Conservation (phyloP, 1,140 invertebrate species). For the Heterodera carotae region DNA sequence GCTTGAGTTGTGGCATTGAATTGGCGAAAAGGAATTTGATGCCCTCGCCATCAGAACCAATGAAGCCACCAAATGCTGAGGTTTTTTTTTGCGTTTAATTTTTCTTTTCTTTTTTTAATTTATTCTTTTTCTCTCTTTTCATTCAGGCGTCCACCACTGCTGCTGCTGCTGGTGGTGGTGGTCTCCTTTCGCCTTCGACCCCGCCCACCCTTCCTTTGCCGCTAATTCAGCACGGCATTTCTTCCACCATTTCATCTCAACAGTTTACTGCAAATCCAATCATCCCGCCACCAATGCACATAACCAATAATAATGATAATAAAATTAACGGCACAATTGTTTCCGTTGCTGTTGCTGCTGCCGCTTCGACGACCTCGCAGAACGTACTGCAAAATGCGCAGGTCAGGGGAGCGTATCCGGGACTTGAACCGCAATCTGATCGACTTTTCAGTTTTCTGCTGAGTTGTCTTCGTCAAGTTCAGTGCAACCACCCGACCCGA, state of each 20-base stretch:
- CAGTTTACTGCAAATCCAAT: not conserved
- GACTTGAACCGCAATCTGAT: too few species aligned
- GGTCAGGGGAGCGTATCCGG: too few species aligned
- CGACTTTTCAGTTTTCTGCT: too few species aligned
- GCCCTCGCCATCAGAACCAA: not conserved
- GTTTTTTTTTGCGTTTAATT: not conserved
- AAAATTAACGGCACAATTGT: too few species aligned
- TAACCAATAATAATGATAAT: not conserved
- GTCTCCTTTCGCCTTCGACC: too few species aligned
- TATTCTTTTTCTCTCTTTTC: too few species aligned
- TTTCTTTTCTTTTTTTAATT: not conserved
- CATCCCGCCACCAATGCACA: not conserved
- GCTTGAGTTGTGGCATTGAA: constrained; percentile 43
- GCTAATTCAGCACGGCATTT: not conserved
- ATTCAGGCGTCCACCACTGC: too few species aligned
- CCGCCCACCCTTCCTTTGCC: not conserved
- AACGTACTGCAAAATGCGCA: too few species aligned
- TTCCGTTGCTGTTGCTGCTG: too few species aligned
- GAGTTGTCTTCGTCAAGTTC: not conserved
- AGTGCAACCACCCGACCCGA: not conserved
- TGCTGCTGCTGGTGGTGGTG: too few species aligned
- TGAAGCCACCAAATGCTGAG: not conserved
- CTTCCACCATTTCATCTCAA: constrained; percentile 9
- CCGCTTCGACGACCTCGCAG: too few species aligned
- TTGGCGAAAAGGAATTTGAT: constrained; percentile 44